Conservation (phyloP, 2,797 vertebrate species). For the Xiphophorus birchmanni region DNA sequence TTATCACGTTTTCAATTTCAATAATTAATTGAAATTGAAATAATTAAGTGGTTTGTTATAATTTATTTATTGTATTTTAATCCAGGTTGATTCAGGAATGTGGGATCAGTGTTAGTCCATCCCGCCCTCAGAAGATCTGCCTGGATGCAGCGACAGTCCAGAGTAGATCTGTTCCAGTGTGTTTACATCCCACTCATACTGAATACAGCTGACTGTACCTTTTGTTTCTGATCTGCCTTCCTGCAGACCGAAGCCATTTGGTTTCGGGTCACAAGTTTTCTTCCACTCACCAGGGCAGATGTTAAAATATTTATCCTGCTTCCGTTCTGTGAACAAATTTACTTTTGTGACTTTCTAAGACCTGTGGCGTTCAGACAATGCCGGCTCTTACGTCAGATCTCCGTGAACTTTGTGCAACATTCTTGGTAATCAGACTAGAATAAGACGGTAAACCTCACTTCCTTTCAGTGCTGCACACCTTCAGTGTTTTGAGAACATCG, state of each 20-base stretch:
- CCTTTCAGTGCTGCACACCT: constrained; percentile 28
- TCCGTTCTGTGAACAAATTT: constrained; percentile 22
- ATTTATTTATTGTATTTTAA: neutral
- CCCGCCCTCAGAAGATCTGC: constrained; percentile 49
- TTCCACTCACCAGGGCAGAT: neutral
- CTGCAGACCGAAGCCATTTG: constrained; percentile 57
- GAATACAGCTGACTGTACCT: constrained; percentile 31
- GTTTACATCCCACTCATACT: constrained; percentile 48
- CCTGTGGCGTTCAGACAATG: constrained; percentile 14
- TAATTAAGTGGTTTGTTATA: no score
- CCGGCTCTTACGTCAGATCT: constrained; percentile 13
- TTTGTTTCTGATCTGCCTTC: constrained; percentile 67
- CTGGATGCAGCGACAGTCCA: constrained; percentile 49
- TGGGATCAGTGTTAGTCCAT: constrained; percentile 17
- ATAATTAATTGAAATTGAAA: no score
- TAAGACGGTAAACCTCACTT: neutral
- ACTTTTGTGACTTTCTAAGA: constrained; percentile 2
- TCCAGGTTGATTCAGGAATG: constrained; percentile 15
- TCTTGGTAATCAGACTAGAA: constrained; percentile 1
- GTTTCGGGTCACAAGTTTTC: constrained; percentile 39
- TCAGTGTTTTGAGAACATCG: neutral
- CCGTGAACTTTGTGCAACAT: neutral
- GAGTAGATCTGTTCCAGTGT: constrained; percentile 50
- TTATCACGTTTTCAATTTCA: neutral
- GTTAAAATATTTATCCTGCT: constrained; percentile 9